Base-by-base conservation (phyloP, 2,113 vertebrate genomes). In the Myrmecophaga tridactyla region DNA sequence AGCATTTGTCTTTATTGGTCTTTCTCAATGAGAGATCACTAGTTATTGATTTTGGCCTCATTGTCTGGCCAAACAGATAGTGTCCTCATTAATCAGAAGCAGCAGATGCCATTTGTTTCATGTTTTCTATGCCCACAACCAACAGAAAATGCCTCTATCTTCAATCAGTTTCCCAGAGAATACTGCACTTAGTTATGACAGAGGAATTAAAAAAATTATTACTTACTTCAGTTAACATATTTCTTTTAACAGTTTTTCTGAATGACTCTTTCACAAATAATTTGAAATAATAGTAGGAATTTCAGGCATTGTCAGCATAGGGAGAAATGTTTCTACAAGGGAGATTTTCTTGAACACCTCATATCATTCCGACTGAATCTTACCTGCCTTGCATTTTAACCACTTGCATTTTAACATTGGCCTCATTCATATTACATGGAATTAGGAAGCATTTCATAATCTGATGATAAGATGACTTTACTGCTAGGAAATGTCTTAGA, bases 231-330 rank as follows among this genome's bases (percentile, higher is more conserved):
- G 56, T 63, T 65, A 43, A 73, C 39, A 23, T 63, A 43, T 72
- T 60, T 78, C 2, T 92, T 78, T 81, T 63, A 48, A 51, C 29
- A 21, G 17, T 46, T 92, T 96, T 86, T n/a, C 56, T 88, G 81
- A 96, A 92, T 82, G 58, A 83, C 34, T 58, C 36, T 39, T 87
- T 93, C 39, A 83, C 83, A 87, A 53, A 53, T 2, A 58, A 83
- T 70, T 56, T 69, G 29, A 48, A 18, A 81, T 34, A 15, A 25
- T 46, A 21, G 25, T 62, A 51, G 27, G 12, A 48, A 85, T 86
- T 81, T 76, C 7, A 87, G 23, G 86, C 17, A 46, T 41, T 31
- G 31, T 60, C 46, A 86, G 67, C 20, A 43, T 29, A 86, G 31
- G 29, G 92, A 65, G 53, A 82, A 73, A 82, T 39, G 41, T 85